Conservation (phyloP, 2,888 invertebrate genomes). For the Dynastes tityus region DNA sequence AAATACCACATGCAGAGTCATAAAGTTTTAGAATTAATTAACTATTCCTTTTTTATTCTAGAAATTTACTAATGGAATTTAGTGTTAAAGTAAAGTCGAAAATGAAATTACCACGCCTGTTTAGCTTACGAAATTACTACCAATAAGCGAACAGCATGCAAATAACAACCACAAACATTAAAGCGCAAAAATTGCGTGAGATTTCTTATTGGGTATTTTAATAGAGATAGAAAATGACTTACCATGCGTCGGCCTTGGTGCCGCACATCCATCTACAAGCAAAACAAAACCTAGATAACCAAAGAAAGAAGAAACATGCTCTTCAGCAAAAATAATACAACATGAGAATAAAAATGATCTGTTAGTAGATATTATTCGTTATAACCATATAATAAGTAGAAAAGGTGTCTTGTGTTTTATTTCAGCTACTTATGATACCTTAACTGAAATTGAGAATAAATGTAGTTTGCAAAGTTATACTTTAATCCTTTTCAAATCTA, state of each 20-base stretch:
- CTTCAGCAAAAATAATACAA: constrained; percentile 54
- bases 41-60: background rate
- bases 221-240: constrained; percentile 62
- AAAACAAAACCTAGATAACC: constrained; percentile 71
- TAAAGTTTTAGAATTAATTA: constrained; percentile 17
- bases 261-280: constrained; percentile 72
- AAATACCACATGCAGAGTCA: constrained; percentile 50
- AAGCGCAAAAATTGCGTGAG: constrained; percentile 18
- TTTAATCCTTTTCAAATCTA: too few relatives aligned
- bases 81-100: background rate
- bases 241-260: constrained; percentile 72
- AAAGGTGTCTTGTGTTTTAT: constrained; percentile 28
- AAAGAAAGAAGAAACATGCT: constrained; percentile 61
- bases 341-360: constrained; percentile 40
- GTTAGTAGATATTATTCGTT: constrained; percentile 21
- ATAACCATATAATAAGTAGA: background rate
- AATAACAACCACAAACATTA: constrained; percentile 3
- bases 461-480: too few relatives aligned
- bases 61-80: background rate
- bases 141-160: constrained; percentile 29
- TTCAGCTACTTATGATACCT: constrained; percentile 11
- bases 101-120: background rate
- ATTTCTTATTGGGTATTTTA: constrained; percentile 3
- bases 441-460: background rate
- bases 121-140: background rate